Conservation (phyloP, 2,113 vertebrate genomes). For the Lutjanus erythropterus region DNA sequence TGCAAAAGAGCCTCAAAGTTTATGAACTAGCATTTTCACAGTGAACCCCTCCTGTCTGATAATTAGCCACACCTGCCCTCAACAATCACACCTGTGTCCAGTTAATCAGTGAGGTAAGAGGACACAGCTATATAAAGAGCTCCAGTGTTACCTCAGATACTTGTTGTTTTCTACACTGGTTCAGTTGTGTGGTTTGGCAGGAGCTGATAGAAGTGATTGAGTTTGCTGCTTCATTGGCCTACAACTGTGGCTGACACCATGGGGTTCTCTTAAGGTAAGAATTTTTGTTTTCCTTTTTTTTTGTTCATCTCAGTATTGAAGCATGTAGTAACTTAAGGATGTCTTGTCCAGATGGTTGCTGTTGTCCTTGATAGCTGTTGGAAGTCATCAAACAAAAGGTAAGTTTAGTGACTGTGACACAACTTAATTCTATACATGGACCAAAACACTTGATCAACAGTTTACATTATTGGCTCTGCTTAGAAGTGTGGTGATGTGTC, state of each 20-base stretch:
- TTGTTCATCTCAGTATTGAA: not conserved
- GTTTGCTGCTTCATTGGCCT: conserved; percentile 3
- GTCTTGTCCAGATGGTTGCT: conserved; percentile 35
- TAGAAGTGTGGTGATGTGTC: not conserved
- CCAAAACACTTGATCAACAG: not conserved
- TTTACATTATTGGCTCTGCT: not conserved
- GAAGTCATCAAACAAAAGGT: conserved; percentile 17
- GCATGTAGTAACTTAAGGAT: not conserved
- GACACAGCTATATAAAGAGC: not conserved
- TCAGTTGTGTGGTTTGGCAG: conserved; percentile 17
- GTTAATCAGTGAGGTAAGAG: not conserved
- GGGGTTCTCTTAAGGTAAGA: conserved; percentile 1
- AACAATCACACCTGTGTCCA: conserved; percentile 29
- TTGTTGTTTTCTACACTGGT: not conserved
- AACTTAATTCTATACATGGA: not conserved
- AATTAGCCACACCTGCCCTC: conserved; percentile 11
- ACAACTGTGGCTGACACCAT: conserved; percentile 27
- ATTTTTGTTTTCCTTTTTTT: not conserved
- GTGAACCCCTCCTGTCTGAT: not conserved
- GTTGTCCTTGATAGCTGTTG: conserved; percentile 29
- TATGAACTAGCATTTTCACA: not conserved
- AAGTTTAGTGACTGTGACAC: not conserved
- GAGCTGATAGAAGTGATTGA: not conserved
- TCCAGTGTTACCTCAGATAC: not conserved
- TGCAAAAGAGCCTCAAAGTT: too few species aligned